phyloP scores from a whole-genome alignment of 2,797 vertebrate species.

The Karalla daura region DNA sequence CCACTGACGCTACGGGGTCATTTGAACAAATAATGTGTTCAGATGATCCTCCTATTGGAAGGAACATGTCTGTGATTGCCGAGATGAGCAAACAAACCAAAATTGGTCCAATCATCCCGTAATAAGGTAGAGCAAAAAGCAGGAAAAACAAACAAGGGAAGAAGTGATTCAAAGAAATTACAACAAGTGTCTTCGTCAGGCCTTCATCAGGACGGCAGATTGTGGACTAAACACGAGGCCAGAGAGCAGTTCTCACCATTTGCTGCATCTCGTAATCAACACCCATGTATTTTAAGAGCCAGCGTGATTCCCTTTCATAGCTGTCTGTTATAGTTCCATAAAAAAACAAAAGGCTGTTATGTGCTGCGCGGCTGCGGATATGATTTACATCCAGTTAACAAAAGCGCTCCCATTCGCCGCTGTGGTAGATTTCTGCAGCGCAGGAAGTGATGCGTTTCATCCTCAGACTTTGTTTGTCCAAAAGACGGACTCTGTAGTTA shows the following conservation, averaged over 20 bases:
- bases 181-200: background rate
- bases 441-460: constrained; percentile 43
- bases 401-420: constrained; percentile 33
- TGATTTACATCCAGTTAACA: constrained; percentile 57
- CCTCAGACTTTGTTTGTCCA: constrained; percentile 48
- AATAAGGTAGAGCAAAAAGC: too few relatives aligned
- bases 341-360: constrained; percentile 20
- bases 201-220: constrained; percentile 3
- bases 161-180: constrained; percentile 5
- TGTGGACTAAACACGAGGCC: constrained; percentile 2
- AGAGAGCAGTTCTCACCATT: background rate
- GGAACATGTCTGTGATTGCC: too few relatives aligned
- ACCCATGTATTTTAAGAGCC: constrained; percentile 10
- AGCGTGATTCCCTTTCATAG: constrained; percentile 25
- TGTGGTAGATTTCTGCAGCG: constrained; percentile 19
- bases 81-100: too few relatives aligned
- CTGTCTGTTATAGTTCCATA: constrained; percentile 14
- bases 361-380: constrained; percentile 1
- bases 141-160: background rate
- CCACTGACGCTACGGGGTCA: too few relatives aligned
- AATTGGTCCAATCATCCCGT: too few relatives aligned
- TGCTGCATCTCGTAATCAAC: constrained; percentile 6
- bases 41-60: too few relatives aligned
- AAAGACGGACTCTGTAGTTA: constrained; percentile 26
- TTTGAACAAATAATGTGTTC: too few relatives aligned